Conservation (phyloP, 2,113 vertebrate species). For the Lontra canadensis region DNA sequence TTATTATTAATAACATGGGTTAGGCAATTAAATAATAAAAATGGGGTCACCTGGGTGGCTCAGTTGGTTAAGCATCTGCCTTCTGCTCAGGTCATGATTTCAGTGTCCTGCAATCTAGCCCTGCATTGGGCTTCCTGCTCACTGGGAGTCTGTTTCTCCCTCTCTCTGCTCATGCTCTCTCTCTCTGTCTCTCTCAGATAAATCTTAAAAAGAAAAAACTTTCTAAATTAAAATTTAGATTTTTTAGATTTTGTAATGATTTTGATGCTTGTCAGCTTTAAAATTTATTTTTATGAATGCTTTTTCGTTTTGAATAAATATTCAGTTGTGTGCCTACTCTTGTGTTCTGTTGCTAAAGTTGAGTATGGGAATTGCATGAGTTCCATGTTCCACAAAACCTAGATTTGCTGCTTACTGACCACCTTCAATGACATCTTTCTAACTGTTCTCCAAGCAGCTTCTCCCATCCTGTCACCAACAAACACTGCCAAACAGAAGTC, state of each 20-base stretch:
- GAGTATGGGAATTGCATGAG: not conserved
- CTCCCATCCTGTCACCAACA: not conserved
- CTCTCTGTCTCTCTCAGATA: too few relatives aligned
- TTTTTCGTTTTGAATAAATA: not conserved
- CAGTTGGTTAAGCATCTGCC: too few relatives aligned
- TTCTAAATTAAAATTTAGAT: not conserved
- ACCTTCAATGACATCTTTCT: not conserved
- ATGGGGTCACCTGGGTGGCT: not conserved
- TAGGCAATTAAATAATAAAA: not conserved
- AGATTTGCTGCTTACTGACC: not conserved
- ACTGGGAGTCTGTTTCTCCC: not conserved
- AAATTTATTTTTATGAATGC: not conserved
- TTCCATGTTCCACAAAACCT: not conserved
- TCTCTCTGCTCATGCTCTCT: not conserved
- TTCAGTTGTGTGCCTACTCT: not conserved
- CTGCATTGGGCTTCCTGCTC: not conserved
- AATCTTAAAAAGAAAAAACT: not conserved
- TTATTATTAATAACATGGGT: not conserved
- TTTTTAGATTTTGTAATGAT: not conserved
- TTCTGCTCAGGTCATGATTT: not conserved
- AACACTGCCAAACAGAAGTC: not conserved
- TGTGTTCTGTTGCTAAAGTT: not conserved
- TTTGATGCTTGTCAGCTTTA: not conserved
- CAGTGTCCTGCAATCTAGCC: not conserved
- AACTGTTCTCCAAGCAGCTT: not conserved